Evolutionary conservation across 2,113 vertebrate genomes (phyloP).

Genomic region (Passer domesticus): DNA sequence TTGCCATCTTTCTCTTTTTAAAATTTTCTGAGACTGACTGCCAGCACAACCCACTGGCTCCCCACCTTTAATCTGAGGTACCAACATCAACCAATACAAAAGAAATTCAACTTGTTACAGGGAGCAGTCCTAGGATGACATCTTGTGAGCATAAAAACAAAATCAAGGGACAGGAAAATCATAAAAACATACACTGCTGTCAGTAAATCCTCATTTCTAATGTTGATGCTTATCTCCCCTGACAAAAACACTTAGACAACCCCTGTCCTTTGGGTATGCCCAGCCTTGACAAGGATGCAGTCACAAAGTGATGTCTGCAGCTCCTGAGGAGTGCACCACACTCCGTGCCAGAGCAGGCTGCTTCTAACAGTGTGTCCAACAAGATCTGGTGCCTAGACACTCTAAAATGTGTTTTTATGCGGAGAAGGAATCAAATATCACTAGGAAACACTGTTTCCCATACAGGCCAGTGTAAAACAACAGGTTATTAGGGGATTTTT

Average conservation of each 20-base stretch:
- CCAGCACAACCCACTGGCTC: not conserved
- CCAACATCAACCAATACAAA: not conserved
- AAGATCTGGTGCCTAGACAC: not conserved
- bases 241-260: not conserved
- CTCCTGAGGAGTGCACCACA: not conserved
- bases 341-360: not conserved
- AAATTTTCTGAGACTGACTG: not conserved
- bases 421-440: not conserved
- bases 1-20: not conserved
- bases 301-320: not conserved
- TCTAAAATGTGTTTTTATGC: not conserved
- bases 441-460: not conserved
- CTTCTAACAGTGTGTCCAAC: not conserved
- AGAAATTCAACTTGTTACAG: not conserved
- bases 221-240: not conserved
- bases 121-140: not conserved
- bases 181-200: not conserved
- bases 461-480: not conserved
- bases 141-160: not conserved
- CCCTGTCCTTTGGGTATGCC: not conserved
- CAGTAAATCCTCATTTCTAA: not conserved
- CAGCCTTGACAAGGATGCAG: not conserved
- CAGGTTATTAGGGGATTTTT: not conserved
- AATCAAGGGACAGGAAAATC: not conserved
- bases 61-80: not conserved